Evolutionary conservation across 1,140 invertebrate genomes (phyloP).

Genomic region (Probaryconus sp.): DNA sequence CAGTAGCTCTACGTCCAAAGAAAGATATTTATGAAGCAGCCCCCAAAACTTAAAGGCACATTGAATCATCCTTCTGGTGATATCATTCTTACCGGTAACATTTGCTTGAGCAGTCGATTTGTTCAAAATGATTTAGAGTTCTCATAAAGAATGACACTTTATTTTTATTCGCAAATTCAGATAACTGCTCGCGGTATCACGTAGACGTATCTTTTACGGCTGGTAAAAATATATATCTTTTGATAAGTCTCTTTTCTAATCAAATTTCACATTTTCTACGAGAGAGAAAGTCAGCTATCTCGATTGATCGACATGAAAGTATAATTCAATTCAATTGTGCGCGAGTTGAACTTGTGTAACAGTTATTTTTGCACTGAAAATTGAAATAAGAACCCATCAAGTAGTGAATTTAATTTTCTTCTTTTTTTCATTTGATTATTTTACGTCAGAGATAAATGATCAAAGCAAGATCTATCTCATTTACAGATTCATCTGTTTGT

Average conservation of each 20-base stretch:
- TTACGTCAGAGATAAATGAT: too few species aligned
- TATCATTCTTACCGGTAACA: slow-evolving; percentile 51
- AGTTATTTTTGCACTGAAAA: slow-evolving; percentile 1
- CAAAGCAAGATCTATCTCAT: too few species aligned
- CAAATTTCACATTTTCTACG: slow-evolving; percentile 24
- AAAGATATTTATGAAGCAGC: slow-evolving; percentile 42
- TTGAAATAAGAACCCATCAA: background rate
- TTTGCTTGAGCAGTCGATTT: slow-evolving; percentile 59
- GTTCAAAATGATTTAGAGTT: slow-evolving; percentile 47
- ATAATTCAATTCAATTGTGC: slow-evolving; percentile 19
- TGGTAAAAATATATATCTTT: slow-evolving; percentile 38
- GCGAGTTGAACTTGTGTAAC: background rate
- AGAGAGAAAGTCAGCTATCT: too few species aligned
- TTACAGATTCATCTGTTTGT: too few species aligned
- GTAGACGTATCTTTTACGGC: slow-evolving; percentile 26
- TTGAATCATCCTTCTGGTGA: slow-evolving; percentile 36
- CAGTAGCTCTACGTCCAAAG: slow-evolving; percentile 9
- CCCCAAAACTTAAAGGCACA: slow-evolving; percentile 23
- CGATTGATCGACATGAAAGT: slow-evolving; percentile 9
- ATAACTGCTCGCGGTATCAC: slow-evolving; percentile 36
- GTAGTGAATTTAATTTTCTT: background rate
- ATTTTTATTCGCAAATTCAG: slow-evolving; percentile 55
- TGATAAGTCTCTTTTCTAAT: slow-evolving; percentile 17
- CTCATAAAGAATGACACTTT: slow-evolving; percentile 48
- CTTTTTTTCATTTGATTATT: too few species aligned